These are phyloP conservation scores for Sapayoa aenigma DNA, from an alignment of 2,113 vertebrate genomes.

Conservation along the genomic window DNA sequence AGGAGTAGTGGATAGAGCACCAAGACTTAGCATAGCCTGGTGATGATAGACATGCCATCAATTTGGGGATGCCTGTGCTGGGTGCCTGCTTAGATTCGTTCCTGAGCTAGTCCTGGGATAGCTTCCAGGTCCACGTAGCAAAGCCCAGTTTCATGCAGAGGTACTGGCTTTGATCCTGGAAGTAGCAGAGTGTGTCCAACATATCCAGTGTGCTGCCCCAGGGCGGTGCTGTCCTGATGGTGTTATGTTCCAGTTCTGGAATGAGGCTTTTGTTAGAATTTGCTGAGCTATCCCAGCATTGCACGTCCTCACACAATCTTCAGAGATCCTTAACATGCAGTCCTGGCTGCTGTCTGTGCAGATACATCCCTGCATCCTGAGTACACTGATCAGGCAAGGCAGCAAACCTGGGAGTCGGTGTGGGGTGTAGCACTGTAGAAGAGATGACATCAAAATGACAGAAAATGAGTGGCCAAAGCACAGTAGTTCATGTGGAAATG, in stretches of 20 bases:
- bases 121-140: neutral
- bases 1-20: neutral
- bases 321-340: neutral
- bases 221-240: neutral
- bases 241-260: neutral
- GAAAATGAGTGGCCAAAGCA: neutral
- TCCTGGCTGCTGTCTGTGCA: neutral
- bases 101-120: neutral
- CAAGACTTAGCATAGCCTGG: neutral
- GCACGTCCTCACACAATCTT: neutral
- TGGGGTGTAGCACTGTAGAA: neutral
- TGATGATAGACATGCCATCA: accelerated
- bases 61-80: neutral
- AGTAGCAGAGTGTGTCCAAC: neutral
- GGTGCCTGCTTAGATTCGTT: neutral
- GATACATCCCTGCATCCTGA: neutral
- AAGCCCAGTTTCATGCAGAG: neutral
- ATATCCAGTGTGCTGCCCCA: neutral
- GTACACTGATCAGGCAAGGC: neutral
- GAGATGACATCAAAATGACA: neutral
- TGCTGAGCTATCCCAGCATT: neutral
- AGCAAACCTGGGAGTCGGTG: neutral
- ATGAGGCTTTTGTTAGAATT: neutral
- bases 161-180: neutral
- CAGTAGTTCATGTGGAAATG: neutral